Evolutionary conservation across 2,888 invertebrate species (phyloP), one percentile per base, ranked within the genome.

Genomic region (Cheilosia vernalis): DNA sequence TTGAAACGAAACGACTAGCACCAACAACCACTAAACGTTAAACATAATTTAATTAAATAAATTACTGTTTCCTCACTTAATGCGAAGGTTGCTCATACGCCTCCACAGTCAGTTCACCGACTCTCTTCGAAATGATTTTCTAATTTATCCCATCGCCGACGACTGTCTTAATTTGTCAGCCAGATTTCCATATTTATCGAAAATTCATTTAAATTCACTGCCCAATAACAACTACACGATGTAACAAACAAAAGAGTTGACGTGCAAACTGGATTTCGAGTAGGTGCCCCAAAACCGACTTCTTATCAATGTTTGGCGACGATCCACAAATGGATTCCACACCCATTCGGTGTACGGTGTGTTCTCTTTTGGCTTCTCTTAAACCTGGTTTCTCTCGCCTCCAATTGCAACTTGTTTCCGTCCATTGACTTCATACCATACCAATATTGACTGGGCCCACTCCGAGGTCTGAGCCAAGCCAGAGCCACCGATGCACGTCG

Each of bases 41-140:
- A 24, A 49, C 10, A 21, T n/a, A 55, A 40, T 40, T 51, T n/a
- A 60, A 66, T 76, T 44, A 80, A 74, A 69, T 51, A 69, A 67
- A 67, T 83, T 72, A 55, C 51, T 51, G 60, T 73, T 49, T 60
- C 49, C 55, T 49, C 47, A 60, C 42, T 53, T 30, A 13, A 33
- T 3, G 42, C 47, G 74, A 84, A 84, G 69, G 84, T 79, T 79
- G 64, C 58, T 55, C 63, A 73, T 74, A 79, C 84, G 84, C 84
- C 80, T 27, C 74, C 84, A 47, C 83, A 44, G 1, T 21, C 58
- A 17, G n/a, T 37, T 56, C 42, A 70, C 56, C 51, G 51, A 79
- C 15, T 58, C 33, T 69, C 30, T 58, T 64, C 27, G 21, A 72
- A 61, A 47, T 42, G n/a, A 33, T 47, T 33, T 40, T 56, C 21